These are phyloP conservation scores for Sylvicapra grimmia DNA, from an alignment of 2,113 vertebrate genomes.

Conservation along the genomic window DNA sequence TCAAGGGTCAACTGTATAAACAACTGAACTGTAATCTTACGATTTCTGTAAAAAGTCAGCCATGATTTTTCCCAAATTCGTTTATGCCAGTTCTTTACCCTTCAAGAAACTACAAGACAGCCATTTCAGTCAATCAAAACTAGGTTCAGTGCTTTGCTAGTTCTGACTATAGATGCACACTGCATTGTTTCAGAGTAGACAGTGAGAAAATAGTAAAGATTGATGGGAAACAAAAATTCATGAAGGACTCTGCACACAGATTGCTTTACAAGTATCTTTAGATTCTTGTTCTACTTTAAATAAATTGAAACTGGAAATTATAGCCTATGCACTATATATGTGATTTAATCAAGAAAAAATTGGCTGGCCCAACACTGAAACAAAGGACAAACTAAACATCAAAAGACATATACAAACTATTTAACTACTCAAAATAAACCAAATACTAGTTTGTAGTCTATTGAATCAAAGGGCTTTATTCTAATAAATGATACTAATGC, in stretches of 20 bases:
- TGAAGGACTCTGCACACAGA: neutral
- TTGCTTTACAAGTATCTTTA: neutral
- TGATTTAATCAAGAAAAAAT: neutral
- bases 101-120: neutral
- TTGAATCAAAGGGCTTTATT: neutral
- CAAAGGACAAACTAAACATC: neutral
- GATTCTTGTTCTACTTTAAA: neutral
- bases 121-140: neutral
- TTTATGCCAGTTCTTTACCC: neutral
- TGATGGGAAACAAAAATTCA: neutral
- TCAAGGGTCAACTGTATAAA: neutral
- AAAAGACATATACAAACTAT: neutral
- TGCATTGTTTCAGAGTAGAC: neutral
- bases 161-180: neutral
- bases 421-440: neutral
- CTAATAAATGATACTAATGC: neutral
- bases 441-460: neutral
- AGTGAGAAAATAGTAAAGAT: neutral
- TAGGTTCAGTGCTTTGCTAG: neutral
- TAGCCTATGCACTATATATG: neutral
- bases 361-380: neutral
- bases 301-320: neutral
- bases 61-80: neutral
- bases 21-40: neutral
- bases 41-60: neutral